Conservation (phyloP, 1,140 invertebrate genomes). For the Globodera rostochiensis region DNA sequence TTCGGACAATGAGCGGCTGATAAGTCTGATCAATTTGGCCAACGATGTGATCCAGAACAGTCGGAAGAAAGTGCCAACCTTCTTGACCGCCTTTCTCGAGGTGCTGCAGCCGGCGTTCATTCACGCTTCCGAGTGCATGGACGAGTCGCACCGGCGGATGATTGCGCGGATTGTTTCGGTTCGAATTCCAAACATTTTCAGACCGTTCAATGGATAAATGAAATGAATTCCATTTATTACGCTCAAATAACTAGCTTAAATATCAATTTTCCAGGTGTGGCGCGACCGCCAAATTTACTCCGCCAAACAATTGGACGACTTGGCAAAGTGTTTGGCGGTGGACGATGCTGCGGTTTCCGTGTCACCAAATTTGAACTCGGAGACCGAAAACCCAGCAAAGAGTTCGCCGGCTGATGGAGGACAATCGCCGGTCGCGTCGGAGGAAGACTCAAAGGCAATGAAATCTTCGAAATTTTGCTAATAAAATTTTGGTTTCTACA, state of each 20-base stretch:
- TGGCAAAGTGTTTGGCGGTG: conserved; percentile 27
- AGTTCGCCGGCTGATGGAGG: neutral
- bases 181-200: conserved; percentile 7
- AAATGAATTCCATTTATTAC: conserved; percentile 15
- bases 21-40: conserved; percentile 93
- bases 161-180: neutral
- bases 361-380: conserved; percentile 20
- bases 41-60: conserved; percentile 99
- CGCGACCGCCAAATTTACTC: conserved; percentile 38
- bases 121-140: neutral
- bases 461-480: conserved; percentile 9
- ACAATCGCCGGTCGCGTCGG: conserved; percentile 12
- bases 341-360: conserved; percentile 4
- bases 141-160: neutral
- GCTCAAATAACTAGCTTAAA: conserved; percentile 17
- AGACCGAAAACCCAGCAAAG: conserved; percentile 26
- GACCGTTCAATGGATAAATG: conserved; percentile 27
- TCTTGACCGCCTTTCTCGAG: conserved; percentile 73
- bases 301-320: conserved; percentile 32
- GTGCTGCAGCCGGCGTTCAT: conserved; percentile 66
- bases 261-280: conserved; percentile 37
- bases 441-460: conserved; percentile 17
- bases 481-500: conserved; percentile 13
- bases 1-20: conserved; percentile 77
- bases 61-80: conserved; percentile 94